Evolutionary conservation across 2,797 vertebrate species (phyloP), one percentile per base, ranked within the genome.

Genomic region (Pterois miles): DNA sequence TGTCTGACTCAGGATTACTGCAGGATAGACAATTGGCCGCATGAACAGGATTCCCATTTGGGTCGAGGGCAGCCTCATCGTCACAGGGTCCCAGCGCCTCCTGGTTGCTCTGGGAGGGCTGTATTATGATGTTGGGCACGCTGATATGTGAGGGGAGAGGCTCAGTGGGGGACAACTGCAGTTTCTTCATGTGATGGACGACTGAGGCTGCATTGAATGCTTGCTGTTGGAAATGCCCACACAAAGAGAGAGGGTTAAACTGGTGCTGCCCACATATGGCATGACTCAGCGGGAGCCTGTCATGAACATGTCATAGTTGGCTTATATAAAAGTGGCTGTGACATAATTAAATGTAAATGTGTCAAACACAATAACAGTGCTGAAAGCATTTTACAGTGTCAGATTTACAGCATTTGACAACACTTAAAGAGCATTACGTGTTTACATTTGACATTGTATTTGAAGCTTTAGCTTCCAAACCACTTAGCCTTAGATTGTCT

Each of bases 131-230:
- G 53, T 46, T 48, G 5, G 94, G 90, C 25, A 57, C 18, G n/a
- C 74, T 68, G 7, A 36, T 34, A 12, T 81, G 3, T 1, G 78
- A 11, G 5, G 71, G 10, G 6, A 33, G 9, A 12, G 84, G 33
- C 27, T 90, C 90, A 2, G 52, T 69, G 31, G 86, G 88, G 33
- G 94, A 94, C 88, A 93, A 86, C 80, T 97, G 96, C 4, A 97
- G 91, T 81, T 97, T 98, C 90, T 85, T 95, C 96, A 99, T 97
- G 89, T 97, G 97, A 71, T 96, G 93, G 64, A 98, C 93, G 0
- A 95, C 95, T 0, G 95, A 87, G 0, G 97, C 92, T 0, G 95
- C 96, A 0, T 97, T 97, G 91, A 97, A 97, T 88, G 96, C 97
- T 96, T 96, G 96, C 98, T 99, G 88, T 63, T 64, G 40, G 68